Conservation (phyloP, 2,113 vertebrate genomes). For the Thunnus maccoyii region DNA sequence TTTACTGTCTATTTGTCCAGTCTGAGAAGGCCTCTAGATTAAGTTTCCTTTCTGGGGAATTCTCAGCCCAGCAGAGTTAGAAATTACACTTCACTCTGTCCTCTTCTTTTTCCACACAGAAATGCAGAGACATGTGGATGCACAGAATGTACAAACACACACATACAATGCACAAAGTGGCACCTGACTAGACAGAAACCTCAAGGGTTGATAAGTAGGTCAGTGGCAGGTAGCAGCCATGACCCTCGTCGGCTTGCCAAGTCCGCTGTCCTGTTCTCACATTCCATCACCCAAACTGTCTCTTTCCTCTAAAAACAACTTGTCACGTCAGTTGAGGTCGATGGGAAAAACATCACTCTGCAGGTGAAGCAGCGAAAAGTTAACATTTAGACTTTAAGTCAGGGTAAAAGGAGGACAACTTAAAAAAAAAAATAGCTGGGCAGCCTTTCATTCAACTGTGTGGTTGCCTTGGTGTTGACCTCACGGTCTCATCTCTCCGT, state of each 20-base stretch:
- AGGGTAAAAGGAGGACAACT: constrained; percentile 10
- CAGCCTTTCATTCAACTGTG: constrained; percentile 38
- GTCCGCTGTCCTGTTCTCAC: constrained; percentile 47
- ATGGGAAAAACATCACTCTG: constrained; percentile 30
- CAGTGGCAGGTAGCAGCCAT: constrained; percentile 58
- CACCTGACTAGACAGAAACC: constrained; percentile 54
- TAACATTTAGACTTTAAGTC: constrained; percentile 42
- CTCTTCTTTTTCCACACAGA: constrained; percentile 52
- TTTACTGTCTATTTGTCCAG: constrained; percentile 86
- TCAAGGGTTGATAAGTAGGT: constrained; percentile 57
- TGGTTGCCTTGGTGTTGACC: constrained; percentile 45
- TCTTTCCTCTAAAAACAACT: constrained; percentile 49
- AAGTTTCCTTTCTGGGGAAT: constrained; percentile 83
- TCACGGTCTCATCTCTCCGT: constrained; percentile 55
- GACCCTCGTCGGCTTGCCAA: constrained; percentile 38
- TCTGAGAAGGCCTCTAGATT: constrained; percentile 77
- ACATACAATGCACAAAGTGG: constrained; percentile 26
- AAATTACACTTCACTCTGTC: constrained; percentile 72
- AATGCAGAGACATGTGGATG: constrained; percentile 25
- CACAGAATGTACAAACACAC: constrained; percentile 30
- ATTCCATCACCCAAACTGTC: constrained; percentile 47
- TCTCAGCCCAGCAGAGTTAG: constrained; percentile 75
- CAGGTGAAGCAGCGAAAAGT: constrained; percentile 39
- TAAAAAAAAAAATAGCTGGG: neutral
- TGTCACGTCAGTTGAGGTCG: constrained; percentile 38